Evolutionary conservation across 2,113 vertebrate species (phyloP).

Genomic region (Charadrius vociferus): DNA sequence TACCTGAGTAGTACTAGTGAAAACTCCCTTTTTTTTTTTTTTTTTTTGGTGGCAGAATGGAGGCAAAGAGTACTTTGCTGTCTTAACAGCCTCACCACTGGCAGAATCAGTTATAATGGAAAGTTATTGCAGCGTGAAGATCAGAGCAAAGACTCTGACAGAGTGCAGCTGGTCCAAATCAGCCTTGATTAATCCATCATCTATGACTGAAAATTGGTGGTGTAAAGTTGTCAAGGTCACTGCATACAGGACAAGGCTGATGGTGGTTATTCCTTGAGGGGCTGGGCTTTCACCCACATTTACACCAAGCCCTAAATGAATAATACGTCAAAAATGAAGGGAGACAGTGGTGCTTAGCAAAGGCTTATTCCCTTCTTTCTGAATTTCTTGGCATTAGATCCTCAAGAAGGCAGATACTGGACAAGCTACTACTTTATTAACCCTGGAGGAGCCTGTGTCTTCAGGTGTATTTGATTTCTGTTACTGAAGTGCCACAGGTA

Average conservation of each 20-base stretch:
- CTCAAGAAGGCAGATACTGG: not conserved
- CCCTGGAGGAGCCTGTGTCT: no score
- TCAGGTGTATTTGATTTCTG: not conserved
- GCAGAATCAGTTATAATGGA: conserved; percentile 72
- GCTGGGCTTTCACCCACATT: not conserved
- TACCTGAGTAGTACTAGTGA: conserved; percentile 21
- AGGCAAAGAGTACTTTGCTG: conserved; percentile 59
- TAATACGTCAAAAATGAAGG: not conserved
- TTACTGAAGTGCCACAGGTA: not conserved
- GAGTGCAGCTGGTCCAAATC: conserved; percentile 71
- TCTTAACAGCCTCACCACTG: conserved; percentile 72
- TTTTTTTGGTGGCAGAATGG: conserved; percentile 10
- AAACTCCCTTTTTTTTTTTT: conserved; percentile 47
- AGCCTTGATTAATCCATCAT: conserved; percentile 83
- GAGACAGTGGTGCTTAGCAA: not conserved
- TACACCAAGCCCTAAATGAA: not conserved
- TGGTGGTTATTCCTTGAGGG: not conserved
- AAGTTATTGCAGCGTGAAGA: conserved; percentile 77
- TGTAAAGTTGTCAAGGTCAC: conserved; percentile 73
- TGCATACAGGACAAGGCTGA: not conserved
- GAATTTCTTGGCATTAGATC: not conserved
- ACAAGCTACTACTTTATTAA: not conserved
- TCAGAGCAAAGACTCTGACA: conserved; percentile 73
- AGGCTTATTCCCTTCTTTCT: not conserved
- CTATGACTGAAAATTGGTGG: conserved; percentile 75